Percentiles rank a stretch among this genome's conserved stretches.
Evolutionary conservation across 2,797 vertebrate genomes (phyloP).

Genomic region (Pangasius larnaudii): DNA sequence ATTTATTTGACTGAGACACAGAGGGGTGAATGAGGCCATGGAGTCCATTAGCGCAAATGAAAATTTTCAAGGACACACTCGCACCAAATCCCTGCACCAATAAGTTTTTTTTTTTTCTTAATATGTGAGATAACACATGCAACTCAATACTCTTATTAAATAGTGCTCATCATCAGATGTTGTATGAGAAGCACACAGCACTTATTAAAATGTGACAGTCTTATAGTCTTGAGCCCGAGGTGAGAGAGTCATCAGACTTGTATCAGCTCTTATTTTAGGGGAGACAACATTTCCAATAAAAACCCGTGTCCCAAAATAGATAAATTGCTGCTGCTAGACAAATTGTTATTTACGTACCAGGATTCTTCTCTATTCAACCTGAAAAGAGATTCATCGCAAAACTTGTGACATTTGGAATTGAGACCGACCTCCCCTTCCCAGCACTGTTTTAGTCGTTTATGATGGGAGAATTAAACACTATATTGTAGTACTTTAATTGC

Average conservation of each 20-base stretch:
- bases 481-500: constrained; percentile 30
- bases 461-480: constrained; percentile 21
- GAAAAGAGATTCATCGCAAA: constrained; percentile 9
- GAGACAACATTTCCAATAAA: not conserved
- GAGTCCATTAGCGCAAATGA: constrained; percentile 12
- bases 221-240: not conserved
- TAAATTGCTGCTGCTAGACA: not conserved
- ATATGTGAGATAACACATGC: not conserved
- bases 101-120: not conserved
- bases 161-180: not conserved
- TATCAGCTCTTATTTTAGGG: not conserved
- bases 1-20: constrained; percentile 1
- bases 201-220: not conserved
- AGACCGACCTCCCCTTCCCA: no score
- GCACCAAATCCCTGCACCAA: not conserved
- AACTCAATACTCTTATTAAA: constrained; percentile 7
- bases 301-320: not conserved
- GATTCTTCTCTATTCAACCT: not conserved
- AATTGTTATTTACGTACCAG: not conserved
- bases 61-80: constrained; percentile 11
- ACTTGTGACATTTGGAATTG: not conserved
- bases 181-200: not conserved
- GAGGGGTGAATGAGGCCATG: not conserved
- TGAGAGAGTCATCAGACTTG: not conserved
- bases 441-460: constrained; percentile 11